Conservation (phyloP, 2,113 vertebrate genomes). For the Danio rerio region DNA sequence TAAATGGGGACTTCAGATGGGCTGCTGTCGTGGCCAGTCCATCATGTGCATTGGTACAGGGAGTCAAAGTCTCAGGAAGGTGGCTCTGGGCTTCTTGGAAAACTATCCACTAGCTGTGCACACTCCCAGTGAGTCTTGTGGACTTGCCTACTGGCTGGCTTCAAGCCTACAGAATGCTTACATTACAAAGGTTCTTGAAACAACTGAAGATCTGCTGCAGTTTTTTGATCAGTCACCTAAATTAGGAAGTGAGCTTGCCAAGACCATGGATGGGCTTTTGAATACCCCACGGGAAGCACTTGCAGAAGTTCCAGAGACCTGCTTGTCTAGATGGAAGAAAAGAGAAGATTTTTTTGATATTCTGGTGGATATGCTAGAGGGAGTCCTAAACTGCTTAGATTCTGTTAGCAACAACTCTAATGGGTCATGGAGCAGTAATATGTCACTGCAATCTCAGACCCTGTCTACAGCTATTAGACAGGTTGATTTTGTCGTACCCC, state of each 20-base stretch:
- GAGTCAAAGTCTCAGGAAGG: conserved; percentile 86
- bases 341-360: conserved; percentile 92
- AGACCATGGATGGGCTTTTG: conserved; percentile 78
- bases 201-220: conserved; percentile 85
- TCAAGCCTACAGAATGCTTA: conserved; percentile 84
- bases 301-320: conserved; percentile 85
- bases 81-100: conserved; percentile 86
- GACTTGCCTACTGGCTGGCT: conserved; percentile 90
- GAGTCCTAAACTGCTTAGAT: conserved; percentile 87
- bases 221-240: conserved; percentile 85
- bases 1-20: conserved; percentile 93
- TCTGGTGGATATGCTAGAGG: conserved; percentile 87
- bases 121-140: conserved; percentile 90
- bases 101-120: conserved; percentile 87
- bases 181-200: conserved; percentile 83
- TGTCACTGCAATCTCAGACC: conserved; percentile 80
- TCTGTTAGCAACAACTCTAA: conserved; percentile 76
- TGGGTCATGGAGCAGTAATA: conserved; percentile 75
- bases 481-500: conserved; percentile 88
- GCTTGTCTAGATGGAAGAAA: conserved; percentile 88
- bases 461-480: conserved; percentile 84
- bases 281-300: conserved; percentile 77
- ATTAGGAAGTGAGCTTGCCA: conserved; percentile 83
- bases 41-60: conserved; percentile 87
- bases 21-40: conserved; percentile 91